Evolutionary conservation across 2,797 vertebrate genomes (phyloP).

Genomic region (Microhierax caerulescens): DNA sequence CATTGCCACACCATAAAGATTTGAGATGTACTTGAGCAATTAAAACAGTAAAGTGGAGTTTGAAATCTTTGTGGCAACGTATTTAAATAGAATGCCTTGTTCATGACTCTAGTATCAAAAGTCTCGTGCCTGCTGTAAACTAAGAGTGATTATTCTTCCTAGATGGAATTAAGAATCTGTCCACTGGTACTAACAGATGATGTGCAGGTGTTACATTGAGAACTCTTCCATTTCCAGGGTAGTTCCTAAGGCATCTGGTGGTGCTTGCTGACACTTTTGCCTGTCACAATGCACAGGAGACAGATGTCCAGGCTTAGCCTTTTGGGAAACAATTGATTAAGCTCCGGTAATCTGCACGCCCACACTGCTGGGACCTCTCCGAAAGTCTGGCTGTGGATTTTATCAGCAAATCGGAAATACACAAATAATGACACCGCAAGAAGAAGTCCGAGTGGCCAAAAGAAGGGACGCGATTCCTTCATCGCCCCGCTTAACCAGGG

Average conservation of each 20-base stretch:
- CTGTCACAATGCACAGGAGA: too few species aligned
- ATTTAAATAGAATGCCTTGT: not conserved
- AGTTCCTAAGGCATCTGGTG: fast-evolving
- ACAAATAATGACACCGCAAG: not conserved
- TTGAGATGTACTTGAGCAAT: not conserved
- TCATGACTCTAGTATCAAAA: not conserved
- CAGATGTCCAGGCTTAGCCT: not conserved
- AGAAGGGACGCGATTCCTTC: not conserved
- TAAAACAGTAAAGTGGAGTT: not conserved
- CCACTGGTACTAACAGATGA: not conserved
- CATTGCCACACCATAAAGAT: not conserved
- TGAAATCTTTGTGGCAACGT: not conserved
- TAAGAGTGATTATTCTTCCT: not conserved
- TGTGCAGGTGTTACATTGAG: not conserved
- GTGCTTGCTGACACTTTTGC: not conserved
- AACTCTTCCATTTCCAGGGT: not conserved
- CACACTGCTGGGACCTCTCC: not conserved
- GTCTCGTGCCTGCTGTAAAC: not conserved
- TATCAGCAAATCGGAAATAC: not conserved
- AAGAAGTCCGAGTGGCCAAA: not conserved
- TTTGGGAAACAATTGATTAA: not conserved
- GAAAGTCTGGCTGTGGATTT: not conserved
- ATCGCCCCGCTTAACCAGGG: not conserved
- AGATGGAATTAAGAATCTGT: not conserved
- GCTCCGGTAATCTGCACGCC: not conserved